A percentile compares a stretch with the other conserved stretches of the same genome.
Conservation (phyloP, 2,113 vertebrate species). For the Erpornis zantholeuca region DNA sequence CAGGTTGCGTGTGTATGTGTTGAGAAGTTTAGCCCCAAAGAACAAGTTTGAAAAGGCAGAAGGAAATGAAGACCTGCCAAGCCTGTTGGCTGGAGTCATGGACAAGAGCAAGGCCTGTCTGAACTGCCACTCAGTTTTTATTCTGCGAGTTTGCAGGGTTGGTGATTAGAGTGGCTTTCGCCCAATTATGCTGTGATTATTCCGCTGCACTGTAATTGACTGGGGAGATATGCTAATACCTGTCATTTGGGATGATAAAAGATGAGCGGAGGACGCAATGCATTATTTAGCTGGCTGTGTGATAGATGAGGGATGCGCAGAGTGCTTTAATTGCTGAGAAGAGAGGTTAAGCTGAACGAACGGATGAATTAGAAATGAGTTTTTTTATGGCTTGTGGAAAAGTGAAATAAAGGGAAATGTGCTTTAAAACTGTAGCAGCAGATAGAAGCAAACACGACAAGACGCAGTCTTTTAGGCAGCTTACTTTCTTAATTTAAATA, state of each 20-base stretch:
- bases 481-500: slow-evolving; percentile 61
- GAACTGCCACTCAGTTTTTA: slow-evolving; percentile 84
- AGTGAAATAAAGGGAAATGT: slow-evolving; percentile 84
- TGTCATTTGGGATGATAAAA: slow-evolving; percentile 99
- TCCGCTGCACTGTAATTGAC: slow-evolving; percentile 98
- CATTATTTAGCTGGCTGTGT: slow-evolving; percentile 99
- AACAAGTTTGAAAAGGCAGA: slow-evolving; percentile 55
- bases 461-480: slow-evolving; percentile 55
- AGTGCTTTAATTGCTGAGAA: slow-evolving; percentile 99
- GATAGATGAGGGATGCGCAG: slow-evolving; percentile 97
- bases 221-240: slow-evolving; percentile 99
- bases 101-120: slow-evolving; percentile 88
- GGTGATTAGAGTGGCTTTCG: slow-evolving; percentile 98
- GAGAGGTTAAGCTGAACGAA: slow-evolving; percentile 99
- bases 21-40: slow-evolving; percentile 63
- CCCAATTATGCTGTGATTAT: slow-evolving; percentile 99
- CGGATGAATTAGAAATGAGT: slow-evolving; percentile 98
- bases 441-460: slow-evolving; percentile 67
- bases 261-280: slow-evolving; percentile 95
- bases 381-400: slow-evolving; percentile 83
- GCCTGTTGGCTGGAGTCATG: slow-evolving; percentile 74
- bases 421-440: slow-evolving; percentile 75
- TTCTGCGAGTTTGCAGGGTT: slow-evolving; percentile 87
- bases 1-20: fast-evolving
- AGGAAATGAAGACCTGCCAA: slow-evolving; percentile 71